phyloP scores from a whole-genome alignment of 2,797 vertebrate species.

The Tinamus major region DNA sequence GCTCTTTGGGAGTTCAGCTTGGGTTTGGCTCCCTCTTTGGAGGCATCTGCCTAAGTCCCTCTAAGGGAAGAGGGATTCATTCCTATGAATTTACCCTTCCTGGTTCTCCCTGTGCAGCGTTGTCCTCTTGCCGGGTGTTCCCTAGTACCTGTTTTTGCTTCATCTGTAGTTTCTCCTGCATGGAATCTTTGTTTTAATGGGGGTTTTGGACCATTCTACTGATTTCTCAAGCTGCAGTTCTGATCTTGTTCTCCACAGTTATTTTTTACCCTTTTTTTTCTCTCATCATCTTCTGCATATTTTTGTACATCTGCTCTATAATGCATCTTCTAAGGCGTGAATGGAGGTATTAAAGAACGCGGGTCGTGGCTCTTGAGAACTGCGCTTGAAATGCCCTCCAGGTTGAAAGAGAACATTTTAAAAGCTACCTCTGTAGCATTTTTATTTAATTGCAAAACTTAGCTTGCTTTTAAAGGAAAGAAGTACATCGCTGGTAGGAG shows the following conservation, averaged over 20 bases:
- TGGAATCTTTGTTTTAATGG: not conserved
- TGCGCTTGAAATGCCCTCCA: not conserved
- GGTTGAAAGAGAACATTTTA: not conserved
- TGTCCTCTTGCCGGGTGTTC: not conserved
- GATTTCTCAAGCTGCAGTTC: not conserved
- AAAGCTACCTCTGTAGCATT: not conserved
- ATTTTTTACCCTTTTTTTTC: constrained; percentile 15
- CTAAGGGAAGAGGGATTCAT: not conserved
- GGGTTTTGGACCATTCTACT: not conserved
- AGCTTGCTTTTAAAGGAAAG: not conserved
- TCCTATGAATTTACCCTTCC: not conserved
- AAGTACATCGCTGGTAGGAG: not conserved
- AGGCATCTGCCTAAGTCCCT: not conserved
- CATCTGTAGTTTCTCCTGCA: not conserved
- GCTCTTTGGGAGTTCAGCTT: not conserved
- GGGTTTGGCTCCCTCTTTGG: fast-evolving
- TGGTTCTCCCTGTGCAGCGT: not conserved
- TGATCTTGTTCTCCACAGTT: not conserved
- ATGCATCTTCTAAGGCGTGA: constrained; percentile 19
- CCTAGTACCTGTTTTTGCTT: not conserved
- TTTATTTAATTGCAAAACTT: not conserved
- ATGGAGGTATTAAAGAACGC: not conserved
- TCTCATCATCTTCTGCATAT: not conserved
- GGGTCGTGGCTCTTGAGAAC: not conserved
- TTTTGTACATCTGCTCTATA: constrained; percentile 18